Conservation (phyloP, 2,113 vertebrate genomes). For the Spilogale gracilis region DNA sequence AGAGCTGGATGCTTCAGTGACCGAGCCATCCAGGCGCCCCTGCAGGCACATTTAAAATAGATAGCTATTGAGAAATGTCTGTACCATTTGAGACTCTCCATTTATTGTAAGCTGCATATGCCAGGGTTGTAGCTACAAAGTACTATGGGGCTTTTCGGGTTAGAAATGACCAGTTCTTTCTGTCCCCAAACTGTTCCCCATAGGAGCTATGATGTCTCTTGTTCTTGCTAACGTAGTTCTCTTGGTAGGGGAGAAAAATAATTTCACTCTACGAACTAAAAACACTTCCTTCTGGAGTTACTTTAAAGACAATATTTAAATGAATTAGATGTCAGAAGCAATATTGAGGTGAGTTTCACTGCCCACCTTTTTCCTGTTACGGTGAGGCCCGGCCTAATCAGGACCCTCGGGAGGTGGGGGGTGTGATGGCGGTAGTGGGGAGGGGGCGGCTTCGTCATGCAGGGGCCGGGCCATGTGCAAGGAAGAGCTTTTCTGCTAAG, state of each 20-base stretch:
- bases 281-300: not conserved
- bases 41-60: not conserved
- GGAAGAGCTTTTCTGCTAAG: not conserved
- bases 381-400: not conserved
- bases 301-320: not conserved
- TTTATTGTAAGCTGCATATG: not conserved
- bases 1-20: not conserved
- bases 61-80: not conserved
- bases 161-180: not conserved
- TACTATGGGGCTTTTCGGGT: not conserved
- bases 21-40: not conserved
- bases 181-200: not conserved
- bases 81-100: no score
- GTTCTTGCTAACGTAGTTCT: not conserved
- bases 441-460: no score
- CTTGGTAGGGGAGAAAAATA: not conserved
- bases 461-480: fast-evolving
- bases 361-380: not conserved
- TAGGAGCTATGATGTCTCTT: not conserved
- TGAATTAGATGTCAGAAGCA: not conserved
- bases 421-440: not conserved
- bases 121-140: not conserved
- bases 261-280: not conserved
- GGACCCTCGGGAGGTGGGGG: not conserved
- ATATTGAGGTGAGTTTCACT: not conserved